These are phyloP conservation scores for Egretta garzetta DNA, from an alignment of 2,113 vertebrate genomes.

Conservation along the genomic window DNA sequence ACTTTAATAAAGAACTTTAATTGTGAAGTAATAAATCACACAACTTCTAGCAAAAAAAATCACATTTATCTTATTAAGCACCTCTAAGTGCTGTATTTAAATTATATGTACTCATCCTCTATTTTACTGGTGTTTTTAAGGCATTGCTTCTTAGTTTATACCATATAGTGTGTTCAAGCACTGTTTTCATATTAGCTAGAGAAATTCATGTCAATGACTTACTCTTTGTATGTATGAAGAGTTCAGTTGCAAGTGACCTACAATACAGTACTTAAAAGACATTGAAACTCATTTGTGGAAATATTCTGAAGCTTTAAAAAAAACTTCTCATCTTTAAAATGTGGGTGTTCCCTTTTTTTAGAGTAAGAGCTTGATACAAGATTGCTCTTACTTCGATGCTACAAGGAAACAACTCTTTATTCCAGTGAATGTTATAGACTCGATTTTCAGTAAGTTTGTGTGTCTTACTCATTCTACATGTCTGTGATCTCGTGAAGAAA, in stretches of 20 bases:
- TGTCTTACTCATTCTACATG: accelerated
- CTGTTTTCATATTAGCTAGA: background rate
- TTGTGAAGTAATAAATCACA: background rate
- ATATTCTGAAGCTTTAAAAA: background rate
- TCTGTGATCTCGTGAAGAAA: accelerated
- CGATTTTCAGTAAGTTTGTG: accelerated
- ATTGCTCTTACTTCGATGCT: background rate
- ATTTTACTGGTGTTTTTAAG: background rate
- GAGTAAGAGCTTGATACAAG: accelerated
- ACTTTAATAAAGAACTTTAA: accelerated
- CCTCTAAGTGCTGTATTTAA: background rate
- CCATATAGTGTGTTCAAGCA: accelerated
- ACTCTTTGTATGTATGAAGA: background rate
- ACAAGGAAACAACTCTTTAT: accelerated
- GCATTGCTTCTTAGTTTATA: accelerated
- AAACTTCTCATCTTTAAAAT: background rate
- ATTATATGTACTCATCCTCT: accelerated
- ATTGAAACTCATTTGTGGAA: background rate
- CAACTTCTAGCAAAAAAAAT: accelerated
- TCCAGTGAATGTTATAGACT: accelerated
- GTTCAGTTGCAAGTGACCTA: no score
- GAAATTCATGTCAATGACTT: accelerated
- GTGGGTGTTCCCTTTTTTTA: accelerated
- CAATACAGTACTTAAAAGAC: background rate
- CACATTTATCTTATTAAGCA: accelerated